These are phyloP conservation scores for Mungos mungo DNA, from an alignment of 2,113 vertebrate species.

Conservation along the genomic window DNA sequence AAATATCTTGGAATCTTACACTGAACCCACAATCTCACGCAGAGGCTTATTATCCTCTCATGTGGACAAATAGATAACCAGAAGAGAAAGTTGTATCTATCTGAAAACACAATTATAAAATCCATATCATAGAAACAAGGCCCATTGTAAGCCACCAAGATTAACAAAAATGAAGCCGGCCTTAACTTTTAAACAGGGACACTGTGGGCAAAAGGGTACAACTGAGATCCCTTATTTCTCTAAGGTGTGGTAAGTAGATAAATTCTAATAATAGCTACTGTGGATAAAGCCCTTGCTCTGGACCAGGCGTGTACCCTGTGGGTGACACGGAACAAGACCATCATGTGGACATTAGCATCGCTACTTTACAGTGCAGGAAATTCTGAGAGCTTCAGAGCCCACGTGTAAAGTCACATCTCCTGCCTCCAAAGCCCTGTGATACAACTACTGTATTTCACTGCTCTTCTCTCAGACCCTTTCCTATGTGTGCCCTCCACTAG, in stretches of 20 bases:
- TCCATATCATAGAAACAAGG: background rate
- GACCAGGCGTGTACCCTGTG: background rate
- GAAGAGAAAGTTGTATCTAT: background rate
- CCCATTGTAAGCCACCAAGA: background rate
- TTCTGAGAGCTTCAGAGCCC: background rate
- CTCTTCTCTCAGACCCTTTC: background rate
- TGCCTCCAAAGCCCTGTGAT: background rate
- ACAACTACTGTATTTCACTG: background rate
- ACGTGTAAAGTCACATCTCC: accelerated
- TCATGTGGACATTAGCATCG: background rate
- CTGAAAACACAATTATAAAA: constrained; percentile 39
- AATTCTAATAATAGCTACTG: background rate
- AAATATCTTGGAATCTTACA: background rate
- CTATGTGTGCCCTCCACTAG: background rate
- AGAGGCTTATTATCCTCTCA: background rate
- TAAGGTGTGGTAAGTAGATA: background rate
- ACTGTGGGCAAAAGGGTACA: background rate
- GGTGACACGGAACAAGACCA: background rate
- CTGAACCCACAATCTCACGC: background rate
- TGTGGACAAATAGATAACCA: background rate
- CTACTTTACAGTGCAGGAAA: background rate
- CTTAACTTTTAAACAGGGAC: background rate
- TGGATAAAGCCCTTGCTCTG: background rate
- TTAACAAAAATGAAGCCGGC: background rate
- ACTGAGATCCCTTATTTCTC: background rate